Base-by-base conservation (phyloP, 2,888 invertebrate species). In the Plutella xylostella region DNA sequence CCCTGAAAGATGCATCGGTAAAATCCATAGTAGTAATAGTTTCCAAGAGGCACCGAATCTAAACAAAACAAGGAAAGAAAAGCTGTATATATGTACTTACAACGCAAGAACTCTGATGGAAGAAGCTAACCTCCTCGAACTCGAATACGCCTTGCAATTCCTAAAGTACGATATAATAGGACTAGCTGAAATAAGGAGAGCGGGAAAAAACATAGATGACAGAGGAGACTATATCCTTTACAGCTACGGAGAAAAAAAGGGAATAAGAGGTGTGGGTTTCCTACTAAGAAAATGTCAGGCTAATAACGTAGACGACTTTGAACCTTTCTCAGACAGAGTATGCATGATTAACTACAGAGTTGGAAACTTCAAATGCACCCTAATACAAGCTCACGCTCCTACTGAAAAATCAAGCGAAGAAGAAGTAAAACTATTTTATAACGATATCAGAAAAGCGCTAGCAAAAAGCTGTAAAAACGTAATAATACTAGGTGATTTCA, bases 81-180 rank as follows among this genome's bases (percentile, higher is more conserved):
- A 33, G 6, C 6, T 33, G 7, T 33, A 33, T 15, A 33, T 33
- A 7, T 33, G 33, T n/a, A 28, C 41, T 5, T 41, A 41, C 22
- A 41, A 41, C 17, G 41, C 28, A 7, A 22, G 28, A 42, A 18
- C 42, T n/a, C 31, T 42, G 19, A 19, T 28, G 19, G 17, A 18
- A n/a, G 15, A 18, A 19, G 30, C 15, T 12, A 15, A 19, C 17
- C 30, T 42, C 6, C 30, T 30, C 30, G 31, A 31, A 31, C 19
- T 42, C 1, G 31, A 30, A 42, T 4, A 42, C 17, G 2, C 42
- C 17, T 17, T 42, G 18, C 18, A 42, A 30, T 17, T 20, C 17
- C 15, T 42, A 12, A 31, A 42, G 31, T 42, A 17, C 14, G 42
- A 42, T 31, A 33, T 42, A 5, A 42, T 42, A 4, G 42, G 42